These are phyloP conservation scores for Anneissia japonica DNA, from an alignment of 35 echinoderm and acorn worm genomes.

Conservation along the genomic window DNA sequence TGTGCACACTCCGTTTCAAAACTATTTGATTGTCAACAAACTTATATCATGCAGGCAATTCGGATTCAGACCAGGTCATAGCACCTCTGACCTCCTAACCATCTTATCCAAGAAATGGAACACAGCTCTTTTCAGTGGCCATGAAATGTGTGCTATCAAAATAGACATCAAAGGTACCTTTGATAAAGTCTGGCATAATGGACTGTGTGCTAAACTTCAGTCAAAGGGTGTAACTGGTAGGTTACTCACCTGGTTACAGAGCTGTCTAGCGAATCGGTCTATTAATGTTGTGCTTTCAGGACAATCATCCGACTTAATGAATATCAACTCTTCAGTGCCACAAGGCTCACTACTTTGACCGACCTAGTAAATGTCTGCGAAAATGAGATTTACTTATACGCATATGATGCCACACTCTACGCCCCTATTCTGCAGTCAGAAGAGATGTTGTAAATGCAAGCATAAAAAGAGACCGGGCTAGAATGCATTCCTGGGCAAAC, in stretches of 20 bases:
- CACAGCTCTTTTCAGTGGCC: too few species aligned
- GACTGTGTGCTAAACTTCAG: conserved; percentile 20
- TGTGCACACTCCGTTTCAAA: too few species aligned
- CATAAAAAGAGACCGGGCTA: conserved; percentile 30
- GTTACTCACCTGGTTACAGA: conserved; percentile 5
- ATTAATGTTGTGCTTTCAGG: conserved; percentile 34
- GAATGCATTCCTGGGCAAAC: conserved; percentile 26
- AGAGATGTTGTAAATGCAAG: conserved; percentile 9
- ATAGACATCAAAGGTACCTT: conserved; percentile 10
- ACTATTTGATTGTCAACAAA: too few species aligned
- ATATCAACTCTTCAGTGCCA: conserved; percentile 47
- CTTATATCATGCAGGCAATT: too few species aligned
- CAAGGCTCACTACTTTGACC: conserved; percentile 35
- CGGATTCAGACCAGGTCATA: too few species aligned
- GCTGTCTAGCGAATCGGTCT: conserved; percentile 20
- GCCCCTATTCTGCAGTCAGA: not conserved
- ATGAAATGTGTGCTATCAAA: conserved; percentile 2
- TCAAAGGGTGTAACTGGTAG: conserved; percentile 22
- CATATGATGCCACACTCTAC: conserved; percentile 25
- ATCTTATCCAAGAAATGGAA: too few species aligned
- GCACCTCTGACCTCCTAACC: too few species aligned
- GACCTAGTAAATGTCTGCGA: conserved; percentile 32
- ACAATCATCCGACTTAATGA: not conserved
- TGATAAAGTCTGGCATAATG: conserved; percentile 59
- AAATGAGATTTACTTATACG: conserved; percentile 30